Percentiles rank a stretch among this genome's conserved stretches.
Conservation (phyloP, 2,888 invertebrate genomes). For the Lochmaea crataegi region DNA sequence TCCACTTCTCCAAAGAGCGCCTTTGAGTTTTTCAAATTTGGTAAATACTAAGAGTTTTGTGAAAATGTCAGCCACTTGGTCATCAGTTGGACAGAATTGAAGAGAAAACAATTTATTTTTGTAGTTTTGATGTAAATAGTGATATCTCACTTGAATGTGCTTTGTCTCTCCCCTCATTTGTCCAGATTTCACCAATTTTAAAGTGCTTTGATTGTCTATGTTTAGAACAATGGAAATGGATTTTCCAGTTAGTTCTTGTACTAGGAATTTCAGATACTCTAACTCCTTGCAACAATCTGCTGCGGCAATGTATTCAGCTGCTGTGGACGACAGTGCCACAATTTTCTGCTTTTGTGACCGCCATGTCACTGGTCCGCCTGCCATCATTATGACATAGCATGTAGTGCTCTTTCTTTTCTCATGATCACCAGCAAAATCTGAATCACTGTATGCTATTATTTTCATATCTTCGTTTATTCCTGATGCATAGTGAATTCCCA, state of each 20-base stretch:
- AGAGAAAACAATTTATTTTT: background rate
- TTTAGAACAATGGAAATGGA: background rate
- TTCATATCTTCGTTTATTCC: background rate
- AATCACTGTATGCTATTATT: slow-evolving; percentile 2
- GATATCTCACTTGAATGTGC: slow-evolving; percentile 3
- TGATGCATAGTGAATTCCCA: background rate
- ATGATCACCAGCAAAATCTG: slow-evolving; percentile 1
- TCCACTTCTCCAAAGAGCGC: too few species aligned
- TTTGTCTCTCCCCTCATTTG: background rate
- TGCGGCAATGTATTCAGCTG: background rate
- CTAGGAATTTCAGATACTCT: background rate
- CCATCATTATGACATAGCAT: background rate
- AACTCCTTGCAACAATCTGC: background rate
- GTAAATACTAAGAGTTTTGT: background rate
- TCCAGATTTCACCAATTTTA: slow-evolving; percentile 1
- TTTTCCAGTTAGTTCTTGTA: background rate
- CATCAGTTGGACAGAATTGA: background rate
- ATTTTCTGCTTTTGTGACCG: background rate
- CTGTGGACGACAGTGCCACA: slow-evolving; percentile 4
- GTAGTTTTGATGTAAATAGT: background rate
- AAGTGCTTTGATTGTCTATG: background rate
- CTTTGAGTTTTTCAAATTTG: background rate
- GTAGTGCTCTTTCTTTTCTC: slow-evolving; percentile 1
- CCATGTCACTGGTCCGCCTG: slow-evolving; percentile 1
- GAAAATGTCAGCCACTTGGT: background rate